Evolutionary conservation across 2,888 invertebrate genomes (phyloP), one percentile per base, ranked within the genome.

Genomic region (Drosophila basisetae): DNA sequence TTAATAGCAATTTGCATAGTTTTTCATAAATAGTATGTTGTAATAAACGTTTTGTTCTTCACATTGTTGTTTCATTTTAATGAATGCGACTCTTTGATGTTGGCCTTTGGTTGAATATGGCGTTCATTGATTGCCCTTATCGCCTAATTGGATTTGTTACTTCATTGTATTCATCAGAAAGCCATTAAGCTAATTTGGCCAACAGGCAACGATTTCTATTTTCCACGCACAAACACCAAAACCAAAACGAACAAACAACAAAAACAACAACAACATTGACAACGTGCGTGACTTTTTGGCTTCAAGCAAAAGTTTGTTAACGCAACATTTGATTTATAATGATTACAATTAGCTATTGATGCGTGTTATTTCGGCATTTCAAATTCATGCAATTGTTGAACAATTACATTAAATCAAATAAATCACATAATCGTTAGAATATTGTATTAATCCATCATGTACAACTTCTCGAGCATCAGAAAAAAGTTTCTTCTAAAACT

Each of bases 1-100:
- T 88, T 88, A 88, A 89, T 89, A 79, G 89, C 87, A 88, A 88
- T 88, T 88, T 89, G 87, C 76, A 83, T 84, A 83, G 81, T 76
- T 88, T 76, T 88, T 83, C 83, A 83, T 86, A 86, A 86, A 88
- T 77, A 58, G 41, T 43, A 83, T 88, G 84, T 75, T 76, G 79
- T 71, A 87, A 82, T 83, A 82, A 82, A 76, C 68, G 81, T 76
- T 65, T 69, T 80, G 80, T 77, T 68, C 68, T 79, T 83, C 78
- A 68, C 77, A 76, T 77, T 54, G 28, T 74, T 65, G 67, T 71
- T 59, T 28, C 66, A 56, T 30, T 13, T 55, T 67, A 59, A 59
- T 65, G 33, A 58, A 61, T 33, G 50, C n/a, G 18, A 25, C 41
- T 68, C 54, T 28, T 9, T 16, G 16, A 47, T 16, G 25, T 47